phyloP scores from a whole-genome alignment of 1,140 invertebrate genomes.

The Hydropsyche tenuis region DNA sequence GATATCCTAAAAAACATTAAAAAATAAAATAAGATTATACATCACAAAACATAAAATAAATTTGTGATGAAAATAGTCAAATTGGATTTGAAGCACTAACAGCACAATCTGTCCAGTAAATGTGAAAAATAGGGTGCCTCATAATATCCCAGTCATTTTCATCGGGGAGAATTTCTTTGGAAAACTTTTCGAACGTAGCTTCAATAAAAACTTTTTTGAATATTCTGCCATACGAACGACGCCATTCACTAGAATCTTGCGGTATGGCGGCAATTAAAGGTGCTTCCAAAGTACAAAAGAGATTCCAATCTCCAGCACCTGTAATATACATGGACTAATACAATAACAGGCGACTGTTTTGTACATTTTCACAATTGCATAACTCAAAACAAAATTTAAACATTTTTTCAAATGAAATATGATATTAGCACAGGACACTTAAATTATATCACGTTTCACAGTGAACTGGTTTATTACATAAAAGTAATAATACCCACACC shows the following conservation, averaged over 20 bases:
- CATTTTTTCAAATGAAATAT: no score
- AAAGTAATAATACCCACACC: no score
- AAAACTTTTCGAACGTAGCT: slow-evolving; percentile 85
- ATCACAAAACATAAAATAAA: slow-evolving; percentile 65
- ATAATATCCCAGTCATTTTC: slow-evolving; percentile 79
- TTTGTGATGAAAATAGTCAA: neutral
- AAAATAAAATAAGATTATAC: slow-evolving; percentile 54
- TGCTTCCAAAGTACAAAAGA: slow-evolving; percentile 84
- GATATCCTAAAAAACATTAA: slow-evolving; percentile 74
- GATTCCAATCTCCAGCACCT: slow-evolving; percentile 88
- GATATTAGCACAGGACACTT: no score
- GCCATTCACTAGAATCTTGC: slow-evolving; percentile 88
- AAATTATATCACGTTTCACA: no score
- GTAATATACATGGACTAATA: no score
- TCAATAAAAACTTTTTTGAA: slow-evolving; percentile 84
- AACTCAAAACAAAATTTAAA: no score
- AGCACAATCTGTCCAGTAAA: slow-evolving; percentile 93
- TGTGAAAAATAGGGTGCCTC: slow-evolving; percentile 89
- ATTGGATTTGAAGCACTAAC: no score
- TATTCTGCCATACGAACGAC: slow-evolving; percentile 80
- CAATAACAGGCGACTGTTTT: no score
- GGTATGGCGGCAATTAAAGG: slow-evolving; percentile 80
- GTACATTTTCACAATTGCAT: no score
- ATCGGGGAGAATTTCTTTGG: slow-evolving; percentile 70
- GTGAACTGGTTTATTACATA: no score